Evolutionary conservation across 2,797 vertebrate species (phyloP).

Genomic region (Luscinia megarhynchos): DNA sequence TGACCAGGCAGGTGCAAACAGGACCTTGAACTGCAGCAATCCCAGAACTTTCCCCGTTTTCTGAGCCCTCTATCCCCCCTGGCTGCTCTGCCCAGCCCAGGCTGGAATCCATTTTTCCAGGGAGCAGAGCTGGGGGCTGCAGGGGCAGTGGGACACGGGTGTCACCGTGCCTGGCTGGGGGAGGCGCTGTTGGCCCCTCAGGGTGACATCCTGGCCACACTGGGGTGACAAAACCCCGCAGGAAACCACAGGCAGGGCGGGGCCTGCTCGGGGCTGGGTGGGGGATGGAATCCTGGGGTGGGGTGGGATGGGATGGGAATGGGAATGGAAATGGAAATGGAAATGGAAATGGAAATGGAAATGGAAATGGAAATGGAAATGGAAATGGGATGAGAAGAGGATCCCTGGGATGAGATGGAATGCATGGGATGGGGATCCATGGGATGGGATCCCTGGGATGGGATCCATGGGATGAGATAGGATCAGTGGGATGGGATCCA

Average conservation of each 20-base stretch:
- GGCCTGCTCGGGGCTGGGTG: neutral
- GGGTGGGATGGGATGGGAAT: too few species aligned
- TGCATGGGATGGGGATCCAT: too few species aligned
- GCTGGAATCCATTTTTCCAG: neutral
- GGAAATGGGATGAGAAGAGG: too few species aligned
- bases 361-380: too few species aligned
- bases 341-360: too few species aligned
- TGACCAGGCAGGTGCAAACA: neutral
- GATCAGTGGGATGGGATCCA: too few species aligned
- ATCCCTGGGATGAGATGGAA: too few species aligned
- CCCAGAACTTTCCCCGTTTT: neutral
- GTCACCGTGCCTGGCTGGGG: too few species aligned
- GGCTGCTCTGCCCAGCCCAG: neutral
- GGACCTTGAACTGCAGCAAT: accelerated
- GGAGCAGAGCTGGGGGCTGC: neutral
- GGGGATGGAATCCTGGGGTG: slow-evolving; percentile 15
- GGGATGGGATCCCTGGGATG: neutral
- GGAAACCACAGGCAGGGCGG: slow-evolving; percentile 61
- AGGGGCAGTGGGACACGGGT: neutral
- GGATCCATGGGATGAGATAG: neutral
- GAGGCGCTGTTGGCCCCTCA: neutral
- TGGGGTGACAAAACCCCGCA: neutral
- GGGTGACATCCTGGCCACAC: slow-evolving; percentile 1
- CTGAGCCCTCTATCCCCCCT: neutral
- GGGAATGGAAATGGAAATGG: too few species aligned